Evolutionary conservation across 2,113 vertebrate genomes (phyloP).

Genomic region (Conger conger): DNA sequence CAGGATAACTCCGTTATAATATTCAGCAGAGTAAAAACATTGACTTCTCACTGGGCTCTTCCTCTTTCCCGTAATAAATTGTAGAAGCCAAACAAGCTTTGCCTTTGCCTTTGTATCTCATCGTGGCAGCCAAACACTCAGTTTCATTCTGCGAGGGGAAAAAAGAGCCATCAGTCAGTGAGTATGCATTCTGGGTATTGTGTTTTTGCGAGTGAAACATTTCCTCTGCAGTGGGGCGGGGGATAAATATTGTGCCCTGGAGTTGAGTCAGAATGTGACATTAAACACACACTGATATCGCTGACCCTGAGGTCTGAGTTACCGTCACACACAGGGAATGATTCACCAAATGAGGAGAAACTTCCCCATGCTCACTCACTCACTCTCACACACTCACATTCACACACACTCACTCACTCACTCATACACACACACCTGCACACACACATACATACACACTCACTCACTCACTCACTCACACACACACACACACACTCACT

Average conservation of each 20-base stretch:
- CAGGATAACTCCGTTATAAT: neutral
- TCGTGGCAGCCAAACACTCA: neutral
- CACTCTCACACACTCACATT: neutral
- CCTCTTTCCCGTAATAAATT: slow-evolving; percentile 7
- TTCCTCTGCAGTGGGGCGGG: neutral
- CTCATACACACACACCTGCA: too few relatives aligned
- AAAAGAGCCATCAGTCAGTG: neutral
- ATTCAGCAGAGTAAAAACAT: neutral
- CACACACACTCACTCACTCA: too few relatives aligned
- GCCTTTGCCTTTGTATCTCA: neutral
- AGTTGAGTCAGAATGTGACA: neutral
- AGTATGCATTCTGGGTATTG: neutral
- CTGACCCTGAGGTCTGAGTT: neutral
- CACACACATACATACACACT: too few relatives aligned
- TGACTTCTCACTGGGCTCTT: slow-evolving; percentile 15
- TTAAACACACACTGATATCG: slow-evolving; percentile 15
- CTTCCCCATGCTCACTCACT: neutral
- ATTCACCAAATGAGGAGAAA: neutral
- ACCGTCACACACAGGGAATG: neutral
- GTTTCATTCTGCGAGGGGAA: neutral
- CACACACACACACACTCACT: too few relatives aligned
- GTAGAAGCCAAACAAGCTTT: neutral
- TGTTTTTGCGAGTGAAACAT: neutral
- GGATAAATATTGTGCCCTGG: neutral
- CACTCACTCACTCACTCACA: too few relatives aligned